Base-by-base conservation (phyloP, 2,113 vertebrate species). In the Kobus ellipsiprymnus region DNA sequence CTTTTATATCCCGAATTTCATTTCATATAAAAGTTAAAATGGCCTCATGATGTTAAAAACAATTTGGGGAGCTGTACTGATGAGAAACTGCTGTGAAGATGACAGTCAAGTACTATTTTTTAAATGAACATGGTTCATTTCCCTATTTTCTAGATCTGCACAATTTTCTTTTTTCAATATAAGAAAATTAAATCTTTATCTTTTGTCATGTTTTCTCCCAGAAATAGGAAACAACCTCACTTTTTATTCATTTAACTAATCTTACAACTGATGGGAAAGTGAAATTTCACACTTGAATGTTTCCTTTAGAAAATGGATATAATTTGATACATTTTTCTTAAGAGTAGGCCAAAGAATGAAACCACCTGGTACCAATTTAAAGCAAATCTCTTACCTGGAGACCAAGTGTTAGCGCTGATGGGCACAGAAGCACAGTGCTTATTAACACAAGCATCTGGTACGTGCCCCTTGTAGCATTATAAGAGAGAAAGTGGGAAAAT, bases 161-260 rank as follows among this genome's bases (percentile, higher is more conserved):
- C 13, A 33, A 7, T 21, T n/a, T n/a, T 48, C 23, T 23, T 78
- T 86, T 62, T 92, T 44, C 71, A 6, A 67, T 29, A 30, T 1
- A 74, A 77, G 8, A 94, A 97, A 87, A 96, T 52, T n/a, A 92
- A 82, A 87, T 60, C 52, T 84, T 90, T 86, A 64, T 25, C 74
- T 95, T 92, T 29, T 36, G 27, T 19, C n/a, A 1, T n/a, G 15
- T 23, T 88, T 74, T 85, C 40, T 59, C 27, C 11, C 86, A n/a
- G 30, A 62, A 60, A 60, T 0, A 27, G 54, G 30, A 59, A 54
- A 59, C 0, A 27, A 29, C 21, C 54, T 87, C 7, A 44, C 36
- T 94, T 92, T 60, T 52, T 59, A 78, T 30, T 48, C 40, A 59
- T 93, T 71, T 93, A n/a, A 60, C 50, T 80, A 44, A 80, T 36